Base-by-base conservation (phyloP, 2,888 invertebrate species). In the Eilema sororculum region DNA sequence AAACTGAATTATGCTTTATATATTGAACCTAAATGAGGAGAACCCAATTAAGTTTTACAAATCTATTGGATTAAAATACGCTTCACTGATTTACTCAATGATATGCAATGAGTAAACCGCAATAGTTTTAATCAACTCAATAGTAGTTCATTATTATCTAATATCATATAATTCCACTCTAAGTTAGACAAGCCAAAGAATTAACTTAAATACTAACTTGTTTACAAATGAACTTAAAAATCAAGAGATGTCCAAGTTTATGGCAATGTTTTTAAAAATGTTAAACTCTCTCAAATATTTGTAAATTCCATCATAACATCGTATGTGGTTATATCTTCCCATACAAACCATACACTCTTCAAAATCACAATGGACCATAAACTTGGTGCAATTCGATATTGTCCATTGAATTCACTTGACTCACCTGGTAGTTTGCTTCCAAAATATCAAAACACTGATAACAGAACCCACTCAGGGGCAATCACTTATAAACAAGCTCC, bases 401-500 rank as follows among this genome's bases (percentile, higher is more conserved):
- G 71, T 70, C 69, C 57, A 78, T 75, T 75, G 75, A 67, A 69
- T 58, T 76, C 62, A 33, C 66, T 62, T 46, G 58, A 82, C 91
- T 91, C 75, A 92, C 93, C 88, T 86, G 84, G 76, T 84, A 78
- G 71, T 82, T 73, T 72, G 87, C 84, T 88, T 88, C 83, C 83
- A 80, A 81, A 80, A 76, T 65, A 68, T 67, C 52, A 80, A 81
- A 78, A 78, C 84, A 89, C 86, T 85, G 74, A 78, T 79, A 83
- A 80, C 76, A 80, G 75, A 78, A 86, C 89, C 91, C 92, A 88
- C 86, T 85, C 83, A 82, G 86, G 93, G 94, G 91, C 91, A 82
- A 80, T 88, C 94, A 94, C 94, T 89, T 67, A 84, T 77, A 88
- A 89, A 89, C 86, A 89, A 90, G 84, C 88, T 90, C 86, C 92